Percentiles rank a stretch among this genome's conserved stretches.
phyloP scores from a whole-genome alignment of 2,113 vertebrate genomes.

The Ameiurus melas region DNA sequence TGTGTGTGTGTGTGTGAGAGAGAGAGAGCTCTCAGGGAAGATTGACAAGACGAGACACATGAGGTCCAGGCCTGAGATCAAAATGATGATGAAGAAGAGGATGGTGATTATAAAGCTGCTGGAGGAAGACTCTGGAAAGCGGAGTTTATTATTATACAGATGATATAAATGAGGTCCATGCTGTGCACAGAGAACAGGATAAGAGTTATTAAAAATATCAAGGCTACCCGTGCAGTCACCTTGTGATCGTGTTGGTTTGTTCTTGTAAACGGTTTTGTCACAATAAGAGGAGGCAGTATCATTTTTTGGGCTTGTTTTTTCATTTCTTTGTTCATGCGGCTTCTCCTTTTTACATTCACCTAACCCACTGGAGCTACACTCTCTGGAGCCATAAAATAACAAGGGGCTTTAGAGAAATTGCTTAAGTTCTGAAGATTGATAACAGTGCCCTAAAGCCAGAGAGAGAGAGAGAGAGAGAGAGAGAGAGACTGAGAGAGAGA shows the following conservation, averaged over 20 bases:
- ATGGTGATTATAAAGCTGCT: background rate
- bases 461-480: constrained; percentile 67
- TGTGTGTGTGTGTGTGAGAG: constrained; percentile 41
- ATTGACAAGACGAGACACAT: constrained; percentile 66
- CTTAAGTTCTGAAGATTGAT: constrained; percentile 77
- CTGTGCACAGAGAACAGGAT: background rate
- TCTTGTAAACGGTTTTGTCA: constrained; percentile 50
- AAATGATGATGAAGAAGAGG: constrained; percentile 37
- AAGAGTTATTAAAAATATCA: background rate
- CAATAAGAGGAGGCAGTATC: constrained; percentile 46
- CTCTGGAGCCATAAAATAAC: constrained; percentile 76
- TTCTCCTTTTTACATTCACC: constrained; percentile 51
- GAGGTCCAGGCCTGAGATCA: constrained; percentile 43
- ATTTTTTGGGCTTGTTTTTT: background rate
- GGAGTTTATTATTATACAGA: constrained; percentile 55
- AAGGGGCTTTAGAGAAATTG: constrained; percentile 79
- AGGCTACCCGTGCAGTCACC: background rate
- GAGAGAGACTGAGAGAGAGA: constrained; percentile 61
- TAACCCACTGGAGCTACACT: constrained; percentile 46
- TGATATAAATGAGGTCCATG: constrained; percentile 42
- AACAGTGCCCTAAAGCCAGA: constrained; percentile 69
- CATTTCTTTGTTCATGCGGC: constrained; percentile 32
- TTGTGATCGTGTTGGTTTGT: constrained; percentile 8
- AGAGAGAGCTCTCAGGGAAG: constrained; percentile 55
- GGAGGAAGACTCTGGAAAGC: constrained; percentile 32